phyloP scores from a whole-genome alignment of 2,113 vertebrate species.

The Chinchilla lanigera region DNA sequence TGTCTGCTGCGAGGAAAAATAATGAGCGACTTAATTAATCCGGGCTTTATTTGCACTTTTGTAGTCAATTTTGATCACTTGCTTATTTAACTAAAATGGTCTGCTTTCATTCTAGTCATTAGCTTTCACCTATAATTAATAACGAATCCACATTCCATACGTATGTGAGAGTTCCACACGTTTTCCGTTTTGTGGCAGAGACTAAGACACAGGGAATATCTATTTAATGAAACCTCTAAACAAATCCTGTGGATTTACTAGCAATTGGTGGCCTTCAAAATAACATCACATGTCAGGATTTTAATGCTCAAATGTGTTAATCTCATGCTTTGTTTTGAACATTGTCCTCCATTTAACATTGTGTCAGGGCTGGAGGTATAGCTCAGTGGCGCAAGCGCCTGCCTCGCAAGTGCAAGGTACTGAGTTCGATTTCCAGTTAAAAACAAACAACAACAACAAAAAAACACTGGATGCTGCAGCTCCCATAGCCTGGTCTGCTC shows the following conservation, averaged over 20 bases:
- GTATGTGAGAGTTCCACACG: neutral
- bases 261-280: conserved; percentile 34
- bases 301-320: conserved; percentile 1
- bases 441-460: too few relatives aligned
- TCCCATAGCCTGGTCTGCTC: neutral
- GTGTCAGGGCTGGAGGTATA: neutral
- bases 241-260: conserved; percentile 45
- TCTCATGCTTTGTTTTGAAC: conserved; percentile 37
- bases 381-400: too few relatives aligned
- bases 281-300: neutral
- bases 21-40: conserved; percentile 67
- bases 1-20: conserved; percentile 29
- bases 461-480: neutral
- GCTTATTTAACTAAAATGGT: conserved; percentile 63
- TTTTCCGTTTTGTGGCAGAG: conserved; percentile 27
- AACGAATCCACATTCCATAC: conserved; percentile 41
- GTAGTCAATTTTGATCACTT: conserved; percentile 64
- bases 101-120: conserved; percentile 65
- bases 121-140: conserved; percentile 62
- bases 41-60: conserved; percentile 36
- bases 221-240: conserved; percentile 40
- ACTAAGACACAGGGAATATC: neutral
- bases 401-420: too few relatives aligned
- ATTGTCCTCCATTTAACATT: neutral
- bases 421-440: too few relatives aligned